Conservation (phyloP, 2,113 vertebrate genomes). For the Elachura formosa region DNA sequence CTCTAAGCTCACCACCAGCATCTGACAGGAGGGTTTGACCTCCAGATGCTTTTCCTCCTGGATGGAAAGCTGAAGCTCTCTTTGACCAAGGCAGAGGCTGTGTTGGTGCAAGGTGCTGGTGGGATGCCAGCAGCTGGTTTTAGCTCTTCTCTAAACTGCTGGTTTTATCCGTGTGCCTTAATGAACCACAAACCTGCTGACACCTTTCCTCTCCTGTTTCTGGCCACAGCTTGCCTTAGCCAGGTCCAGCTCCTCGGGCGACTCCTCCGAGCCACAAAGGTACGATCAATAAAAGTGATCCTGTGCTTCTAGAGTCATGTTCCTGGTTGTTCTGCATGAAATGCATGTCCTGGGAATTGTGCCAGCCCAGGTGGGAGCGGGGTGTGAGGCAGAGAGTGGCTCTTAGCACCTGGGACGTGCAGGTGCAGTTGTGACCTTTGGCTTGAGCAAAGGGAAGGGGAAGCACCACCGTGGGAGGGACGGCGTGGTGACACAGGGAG, state of each 20-base stretch:
- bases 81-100: neutral
- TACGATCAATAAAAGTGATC: too few relatives aligned
- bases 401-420: accelerated
- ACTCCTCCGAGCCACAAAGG: slow-evolving; percentile 70
- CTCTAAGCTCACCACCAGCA: accelerated
- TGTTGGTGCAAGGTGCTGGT: accelerated
- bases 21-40: neutral
- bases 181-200: neutral
- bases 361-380: accelerated
- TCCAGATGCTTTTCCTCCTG: neutral
- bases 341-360: accelerated
- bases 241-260: slow-evolving; percentile 67
- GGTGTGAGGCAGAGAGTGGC: neutral
- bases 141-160: neutral
- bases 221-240: slow-evolving; percentile 67
- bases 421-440: neutral
- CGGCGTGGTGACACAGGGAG: neutral
- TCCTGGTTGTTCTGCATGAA: neutral
- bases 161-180: neutral
- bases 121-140: neutral
- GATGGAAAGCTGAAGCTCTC: neutral
- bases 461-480: accelerated
- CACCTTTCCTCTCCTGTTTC: neutral
- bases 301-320: accelerated
- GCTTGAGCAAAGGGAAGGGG: neutral